Percentiles rank a stretch among this genome's conserved stretches.
Conservation (phyloP, 2,797 vertebrate species). For the Helicolenus hilgendorfi region DNA sequence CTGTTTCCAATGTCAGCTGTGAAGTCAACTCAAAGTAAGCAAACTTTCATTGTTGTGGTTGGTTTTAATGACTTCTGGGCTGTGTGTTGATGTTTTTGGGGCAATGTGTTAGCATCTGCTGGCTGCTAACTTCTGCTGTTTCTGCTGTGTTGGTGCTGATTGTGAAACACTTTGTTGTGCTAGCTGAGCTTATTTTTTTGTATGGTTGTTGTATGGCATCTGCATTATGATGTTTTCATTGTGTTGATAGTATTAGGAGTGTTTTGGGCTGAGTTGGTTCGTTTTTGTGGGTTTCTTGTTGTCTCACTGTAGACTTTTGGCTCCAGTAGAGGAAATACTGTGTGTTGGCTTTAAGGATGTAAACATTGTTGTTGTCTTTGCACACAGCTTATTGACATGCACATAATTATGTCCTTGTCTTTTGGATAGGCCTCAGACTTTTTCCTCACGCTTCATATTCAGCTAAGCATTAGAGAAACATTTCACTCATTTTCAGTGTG, state of each 20-base stretch:
- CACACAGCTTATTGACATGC: not conserved
- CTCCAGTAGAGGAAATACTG: not conserved
- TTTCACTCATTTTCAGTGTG: not conserved
- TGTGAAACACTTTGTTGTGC: not conserved
- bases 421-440: not conserved
- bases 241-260: not conserved
- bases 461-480: not conserved
- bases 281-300: not conserved
- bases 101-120: not conserved
- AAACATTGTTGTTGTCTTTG: not conserved
- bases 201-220: not conserved
- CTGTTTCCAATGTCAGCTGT: not conserved
- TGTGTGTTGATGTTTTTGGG: not conserved
- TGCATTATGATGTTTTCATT: not conserved
- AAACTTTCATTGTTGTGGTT: not conserved
- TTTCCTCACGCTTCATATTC: not conserved
- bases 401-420: not conserved
- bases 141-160: not conserved
- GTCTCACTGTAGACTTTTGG: not conserved
- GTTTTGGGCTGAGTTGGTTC: not conserved
- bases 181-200: not conserved
- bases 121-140: not conserved
- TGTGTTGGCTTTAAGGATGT: not conserved
- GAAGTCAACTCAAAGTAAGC: not conserved
- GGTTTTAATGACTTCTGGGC: not conserved